phyloP scores from a whole-genome alignment of 23 tunicate species.

The Ciona savignyi region DNA sequence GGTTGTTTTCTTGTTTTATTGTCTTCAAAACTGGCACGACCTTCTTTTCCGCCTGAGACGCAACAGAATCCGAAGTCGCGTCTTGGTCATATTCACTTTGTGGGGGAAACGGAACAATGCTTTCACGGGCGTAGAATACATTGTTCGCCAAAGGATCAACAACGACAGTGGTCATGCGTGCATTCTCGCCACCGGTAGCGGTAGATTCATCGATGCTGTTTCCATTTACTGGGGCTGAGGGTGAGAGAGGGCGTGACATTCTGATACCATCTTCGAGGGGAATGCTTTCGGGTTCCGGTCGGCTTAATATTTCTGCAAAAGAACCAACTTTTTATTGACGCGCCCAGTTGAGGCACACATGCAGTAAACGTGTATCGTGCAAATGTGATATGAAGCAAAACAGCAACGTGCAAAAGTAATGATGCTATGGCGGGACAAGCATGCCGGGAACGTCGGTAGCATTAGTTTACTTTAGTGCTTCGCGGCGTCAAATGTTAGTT shows the following conservation, averaged over 20 bases:
- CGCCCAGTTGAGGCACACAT: too few species aligned
- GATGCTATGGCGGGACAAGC: neutral
- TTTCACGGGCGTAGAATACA: neutral
- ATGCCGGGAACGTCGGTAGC: neutral
- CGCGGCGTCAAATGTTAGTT: neutral
- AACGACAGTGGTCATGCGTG: neutral
- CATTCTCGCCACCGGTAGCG: neutral
- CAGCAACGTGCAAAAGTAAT: too few species aligned
- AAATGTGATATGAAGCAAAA: neutral
- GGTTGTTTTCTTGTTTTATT: too few species aligned
- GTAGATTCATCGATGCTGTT: neutral
- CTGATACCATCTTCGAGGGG: too few species aligned
- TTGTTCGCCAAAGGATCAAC: neutral
- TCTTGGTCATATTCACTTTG: neutral
- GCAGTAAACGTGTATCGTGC: too few species aligned
- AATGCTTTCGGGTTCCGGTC: too few species aligned
- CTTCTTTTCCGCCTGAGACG: neutral
- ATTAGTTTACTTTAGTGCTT: neutral
- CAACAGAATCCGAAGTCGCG: neutral
- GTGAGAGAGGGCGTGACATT: neutral
- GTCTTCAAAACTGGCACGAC: neutral
- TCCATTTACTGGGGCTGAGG: neutral
- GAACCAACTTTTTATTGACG: too few species aligned
- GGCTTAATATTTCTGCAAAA: too few species aligned
- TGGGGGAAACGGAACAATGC: neutral